Evolutionary conservation across 2,797 vertebrate species (phyloP).

Genomic region (Rhinatrema bivittatum): DNA sequence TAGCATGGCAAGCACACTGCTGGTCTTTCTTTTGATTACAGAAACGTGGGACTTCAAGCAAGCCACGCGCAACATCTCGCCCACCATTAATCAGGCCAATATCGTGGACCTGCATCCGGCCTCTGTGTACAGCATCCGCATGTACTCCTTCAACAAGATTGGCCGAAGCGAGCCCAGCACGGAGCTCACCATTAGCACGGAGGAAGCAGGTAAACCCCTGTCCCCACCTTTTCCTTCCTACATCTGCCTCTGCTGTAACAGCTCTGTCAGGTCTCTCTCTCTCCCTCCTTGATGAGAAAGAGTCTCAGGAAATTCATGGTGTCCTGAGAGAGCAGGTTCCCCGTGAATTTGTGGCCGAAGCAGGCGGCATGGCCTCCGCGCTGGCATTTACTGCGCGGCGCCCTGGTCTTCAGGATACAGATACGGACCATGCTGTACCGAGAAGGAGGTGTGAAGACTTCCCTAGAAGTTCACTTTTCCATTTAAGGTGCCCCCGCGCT

Average conservation of each 20-base stretch:
- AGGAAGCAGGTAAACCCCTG: conserved; percentile 79
- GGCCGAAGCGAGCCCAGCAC: conserved; percentile 94
- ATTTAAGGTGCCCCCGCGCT: too few relatives aligned
- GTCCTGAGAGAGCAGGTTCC: too few relatives aligned
- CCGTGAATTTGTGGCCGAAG: too few relatives aligned
- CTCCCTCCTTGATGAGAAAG: too few relatives aligned
- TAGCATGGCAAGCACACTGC: too few relatives aligned
- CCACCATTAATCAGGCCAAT: conserved; percentile 95
- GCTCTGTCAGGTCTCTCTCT: background rate
- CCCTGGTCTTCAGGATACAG: too few relatives aligned
- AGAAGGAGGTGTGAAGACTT: too few relatives aligned
- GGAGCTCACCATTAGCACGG: conserved; percentile 92
- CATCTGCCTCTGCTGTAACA: background rate
- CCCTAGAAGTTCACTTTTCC: too few relatives aligned
- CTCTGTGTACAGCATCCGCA: conserved; percentile 94
- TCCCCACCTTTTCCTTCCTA: background rate
- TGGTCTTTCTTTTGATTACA: conserved; percentile 29
- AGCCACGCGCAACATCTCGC: conserved; percentile 93
- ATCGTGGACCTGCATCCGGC: conserved; percentile 95
- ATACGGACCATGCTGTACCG: too few relatives aligned
- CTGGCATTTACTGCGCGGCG: too few relatives aligned
- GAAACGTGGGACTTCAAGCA: conserved; percentile 96
- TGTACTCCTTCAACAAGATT: conserved; percentile 96
- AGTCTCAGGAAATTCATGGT: background rate
- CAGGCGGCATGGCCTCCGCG: too few relatives aligned